Conservation (phyloP, 1,140 invertebrate species). For the Microplitis demolitor region DNA sequence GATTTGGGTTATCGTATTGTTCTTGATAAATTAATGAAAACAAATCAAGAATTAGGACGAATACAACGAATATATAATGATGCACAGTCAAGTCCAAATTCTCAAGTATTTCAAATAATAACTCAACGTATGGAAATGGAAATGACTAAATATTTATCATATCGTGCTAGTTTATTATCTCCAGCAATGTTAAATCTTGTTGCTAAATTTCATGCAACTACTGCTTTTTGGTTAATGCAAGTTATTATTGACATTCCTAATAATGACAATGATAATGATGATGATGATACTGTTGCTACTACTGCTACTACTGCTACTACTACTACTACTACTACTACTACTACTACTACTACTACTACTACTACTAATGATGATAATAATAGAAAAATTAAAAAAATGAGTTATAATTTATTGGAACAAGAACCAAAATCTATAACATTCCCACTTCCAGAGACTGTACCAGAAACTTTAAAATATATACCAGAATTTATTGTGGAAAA, state of each 20-base stretch:
- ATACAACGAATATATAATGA: constrained; percentile 76
- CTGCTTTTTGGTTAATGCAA: constrained; percentile 84
- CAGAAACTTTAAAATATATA: constrained; percentile 75
- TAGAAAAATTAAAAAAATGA: too few species aligned
- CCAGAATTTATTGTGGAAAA: constrained; percentile 93
- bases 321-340: constrained; percentile 55
- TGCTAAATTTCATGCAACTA: constrained; percentile 78
- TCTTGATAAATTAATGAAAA: constrained; percentile 74
- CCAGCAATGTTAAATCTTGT: constrained; percentile 71
- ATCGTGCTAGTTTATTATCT: constrained; percentile 75
- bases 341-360: too few species aligned
- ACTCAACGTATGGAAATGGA: constrained; percentile 69
- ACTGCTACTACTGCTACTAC: too few species aligned
- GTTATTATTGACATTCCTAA: constrained; percentile 66
- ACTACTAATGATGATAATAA: too few species aligned
- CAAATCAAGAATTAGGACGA: constrained; percentile 73
- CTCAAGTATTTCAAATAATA: constrained; percentile 66
- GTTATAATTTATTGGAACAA: constrained; percentile 10
- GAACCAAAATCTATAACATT: constrained; percentile 66
- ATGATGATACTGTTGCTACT: constrained; percentile 62
- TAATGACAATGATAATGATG: constrained; percentile 37
- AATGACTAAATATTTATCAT: constrained; percentile 68
- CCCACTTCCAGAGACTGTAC: constrained; percentile 68
- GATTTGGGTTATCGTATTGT: constrained; percentile 82
- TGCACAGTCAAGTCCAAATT: constrained; percentile 59